Evolutionary conservation across 2,888 invertebrate genomes (phyloP).

Genomic region (Eupithecia exiguata): DNA sequence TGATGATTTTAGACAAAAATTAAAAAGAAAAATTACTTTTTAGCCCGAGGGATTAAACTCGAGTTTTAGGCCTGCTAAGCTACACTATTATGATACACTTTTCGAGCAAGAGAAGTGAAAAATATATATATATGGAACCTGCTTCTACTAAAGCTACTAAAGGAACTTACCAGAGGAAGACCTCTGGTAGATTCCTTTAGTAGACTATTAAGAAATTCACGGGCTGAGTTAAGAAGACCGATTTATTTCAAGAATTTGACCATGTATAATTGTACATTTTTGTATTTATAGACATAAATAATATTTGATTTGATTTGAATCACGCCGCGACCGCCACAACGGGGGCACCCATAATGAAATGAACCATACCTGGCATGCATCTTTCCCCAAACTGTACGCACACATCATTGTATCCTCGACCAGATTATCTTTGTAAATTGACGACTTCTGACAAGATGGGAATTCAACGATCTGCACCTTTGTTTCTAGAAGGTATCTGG

Average conservation of each 20-base stretch:
- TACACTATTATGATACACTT: too few relatives aligned
- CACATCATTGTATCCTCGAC: conserved; percentile 82
- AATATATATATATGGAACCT: too few relatives aligned
- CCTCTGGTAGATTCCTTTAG: background rate
- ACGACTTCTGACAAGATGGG: conserved; percentile 63
- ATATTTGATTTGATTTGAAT: too few relatives aligned
- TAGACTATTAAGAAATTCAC: background rate
- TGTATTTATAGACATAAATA: too few relatives aligned
- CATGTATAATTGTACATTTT: too few relatives aligned
- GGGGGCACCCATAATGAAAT: background rate
- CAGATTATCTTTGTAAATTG: conserved; percentile 72
- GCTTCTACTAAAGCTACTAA: too few relatives aligned
- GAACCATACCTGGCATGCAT: conserved; percentile 85
- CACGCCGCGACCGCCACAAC: background rate
- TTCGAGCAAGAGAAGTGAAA: background rate
- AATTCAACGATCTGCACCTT: conserved; percentile 72
- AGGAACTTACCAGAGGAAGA: too few relatives aligned
- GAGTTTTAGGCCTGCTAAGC: too few relatives aligned
- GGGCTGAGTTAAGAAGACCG: background rate
- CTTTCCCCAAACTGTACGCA: conserved; percentile 83
- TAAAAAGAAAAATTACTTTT: too few relatives aligned
- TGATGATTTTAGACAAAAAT: too few relatives aligned
- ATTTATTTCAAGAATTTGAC: too few relatives aligned
- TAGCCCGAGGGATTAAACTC: too few relatives aligned
- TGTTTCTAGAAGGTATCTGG: conserved; percentile 78